These are phyloP conservation scores for Arbacia lixula DNA, from an alignment of 53 echinoderm and acorn worm species.

Conservation along the genomic window DNA sequence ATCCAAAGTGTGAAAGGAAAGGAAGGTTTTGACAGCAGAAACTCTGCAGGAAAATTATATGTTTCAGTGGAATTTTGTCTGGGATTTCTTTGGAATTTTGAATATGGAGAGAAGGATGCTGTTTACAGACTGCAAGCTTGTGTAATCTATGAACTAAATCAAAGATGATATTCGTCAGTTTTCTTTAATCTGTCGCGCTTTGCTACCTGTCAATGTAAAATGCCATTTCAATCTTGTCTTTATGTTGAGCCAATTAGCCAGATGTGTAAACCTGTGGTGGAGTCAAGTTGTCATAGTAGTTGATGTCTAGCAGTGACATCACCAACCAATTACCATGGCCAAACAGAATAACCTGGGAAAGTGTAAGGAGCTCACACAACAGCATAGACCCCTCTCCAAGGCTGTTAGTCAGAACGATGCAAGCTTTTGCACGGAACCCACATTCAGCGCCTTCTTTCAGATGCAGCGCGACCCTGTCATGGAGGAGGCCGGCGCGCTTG, in stretches of 20 bases:
- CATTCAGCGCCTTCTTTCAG: slow-evolving; percentile 34
- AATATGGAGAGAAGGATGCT: no score
- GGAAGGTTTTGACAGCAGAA: no score
- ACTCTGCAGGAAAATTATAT: no score
- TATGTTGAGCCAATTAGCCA: not conserved
- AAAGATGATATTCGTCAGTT: no score
- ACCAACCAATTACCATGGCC: not conserved
- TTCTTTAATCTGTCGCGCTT: no score
- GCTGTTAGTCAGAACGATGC: slow-evolving; percentile 42
- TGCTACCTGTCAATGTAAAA: no score
- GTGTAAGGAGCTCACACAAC: not conserved
- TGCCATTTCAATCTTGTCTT: not conserved
- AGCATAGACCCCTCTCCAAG: slow-evolving; percentile 25
- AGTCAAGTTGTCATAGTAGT: not conserved
- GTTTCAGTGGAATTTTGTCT: no score
- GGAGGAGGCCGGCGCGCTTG: slow-evolving; percentile 16
- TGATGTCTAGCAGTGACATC: not conserved
- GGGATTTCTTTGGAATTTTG: no score
- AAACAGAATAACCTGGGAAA: slow-evolving; percentile 2
- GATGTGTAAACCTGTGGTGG: not conserved
- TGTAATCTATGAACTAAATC: no score
- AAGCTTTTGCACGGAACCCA: slow-evolving; percentile 51
- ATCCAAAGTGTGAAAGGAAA: no score
- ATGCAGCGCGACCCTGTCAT: slow-evolving; percentile 22
- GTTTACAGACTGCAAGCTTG: no score